phyloP scores from a whole-genome alignment of 2,113 vertebrate genomes.

The Engystomops pustulosus region DNA sequence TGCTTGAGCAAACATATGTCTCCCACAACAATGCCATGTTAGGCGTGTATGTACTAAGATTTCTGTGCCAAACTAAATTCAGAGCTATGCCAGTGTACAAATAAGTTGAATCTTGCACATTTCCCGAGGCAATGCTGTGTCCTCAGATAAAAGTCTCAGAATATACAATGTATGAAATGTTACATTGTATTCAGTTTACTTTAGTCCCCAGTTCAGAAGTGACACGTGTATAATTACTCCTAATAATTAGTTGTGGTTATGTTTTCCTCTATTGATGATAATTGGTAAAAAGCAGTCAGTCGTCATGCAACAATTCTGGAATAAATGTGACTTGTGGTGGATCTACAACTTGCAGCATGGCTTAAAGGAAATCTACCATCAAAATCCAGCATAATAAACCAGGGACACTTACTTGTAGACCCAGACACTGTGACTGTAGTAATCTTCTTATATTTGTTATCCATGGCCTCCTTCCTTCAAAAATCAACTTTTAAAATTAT shows the following conservation, averaged over 20 bases:
- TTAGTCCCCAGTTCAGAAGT: neutral
- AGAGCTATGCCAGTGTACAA: constrained; percentile 38
- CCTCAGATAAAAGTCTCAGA: constrained; percentile 37
- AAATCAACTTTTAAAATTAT: too few species aligned
- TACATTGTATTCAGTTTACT: constrained; percentile 13
- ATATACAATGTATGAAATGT: constrained; percentile 29
- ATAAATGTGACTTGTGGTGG: neutral
- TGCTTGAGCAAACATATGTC: constrained; percentile 52
- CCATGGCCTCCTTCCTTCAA: too few species aligned
- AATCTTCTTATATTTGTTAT: too few species aligned
- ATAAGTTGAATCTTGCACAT: constrained; percentile 49
- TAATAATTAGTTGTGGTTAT: neutral
- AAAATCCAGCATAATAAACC: too few species aligned
- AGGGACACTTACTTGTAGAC: too few species aligned
- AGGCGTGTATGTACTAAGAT: constrained; percentile 39
- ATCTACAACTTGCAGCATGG: neutral
- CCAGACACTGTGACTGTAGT: too few species aligned
- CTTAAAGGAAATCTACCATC: too few species aligned
- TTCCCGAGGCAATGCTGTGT: constrained; percentile 44
- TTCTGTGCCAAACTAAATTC: constrained; percentile 33
- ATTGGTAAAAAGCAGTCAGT: neutral
- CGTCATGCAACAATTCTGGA: neutral
- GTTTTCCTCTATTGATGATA: neutral
- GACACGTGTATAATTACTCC: neutral
- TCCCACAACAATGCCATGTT: constrained; percentile 42